Evolutionary conservation across 2,888 invertebrate genomes (phyloP), one percentile per base, ranked within the genome.

Genomic region (Tetragonisca angustula): DNA sequence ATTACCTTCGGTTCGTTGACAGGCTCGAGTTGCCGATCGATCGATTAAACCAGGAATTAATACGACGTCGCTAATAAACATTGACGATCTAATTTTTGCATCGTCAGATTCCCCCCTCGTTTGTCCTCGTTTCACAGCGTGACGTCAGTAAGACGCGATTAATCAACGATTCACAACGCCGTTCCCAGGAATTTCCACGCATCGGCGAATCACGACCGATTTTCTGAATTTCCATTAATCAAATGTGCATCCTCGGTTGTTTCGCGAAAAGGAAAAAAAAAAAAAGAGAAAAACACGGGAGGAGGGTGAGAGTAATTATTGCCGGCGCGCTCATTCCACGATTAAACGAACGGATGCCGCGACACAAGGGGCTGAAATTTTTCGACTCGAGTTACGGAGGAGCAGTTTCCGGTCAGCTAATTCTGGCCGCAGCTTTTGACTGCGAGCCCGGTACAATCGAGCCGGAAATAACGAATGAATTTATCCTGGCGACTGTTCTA

Each of bases 381-480:
- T 90, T 90, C 83, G 80, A 21, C 43, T 79, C 78, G 65, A 61
- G 82, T 75, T 79, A 81, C 79, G 69, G 62, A 70, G 79, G 77
- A 83, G 84, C 88, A 81, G 84, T 89, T 91, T 90, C 89, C 87
- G 87, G 88, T 88, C 87, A 89, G 88, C 76, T 84, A 86, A 84
- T 85, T 89, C 82, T 74, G 71, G 56, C 54, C 50, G 43, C 43
- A 81, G 76, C 65, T 82, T 76, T 84, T 76, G 67, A 27, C n/a
- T 43, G 43, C 76, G 36, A 68, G 74, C 64, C 43, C 73, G 62
- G 62, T 75, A 54, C 85, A 80, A 74, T 67, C 86, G 77, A 79
- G 84, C 70, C 88, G 86, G 88, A 90, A 91, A 91, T 84, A 91
- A 89, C 88, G 86, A 88, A 89, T 84, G 86, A 87, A 90, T 91